Percentiles rank a stretch among this genome's conserved stretches.
These are phyloP conservation scores for Dipodomys stephensi DNA, from an alignment of 2,113 vertebrate genomes.

Conservation along the genomic window DNA sequence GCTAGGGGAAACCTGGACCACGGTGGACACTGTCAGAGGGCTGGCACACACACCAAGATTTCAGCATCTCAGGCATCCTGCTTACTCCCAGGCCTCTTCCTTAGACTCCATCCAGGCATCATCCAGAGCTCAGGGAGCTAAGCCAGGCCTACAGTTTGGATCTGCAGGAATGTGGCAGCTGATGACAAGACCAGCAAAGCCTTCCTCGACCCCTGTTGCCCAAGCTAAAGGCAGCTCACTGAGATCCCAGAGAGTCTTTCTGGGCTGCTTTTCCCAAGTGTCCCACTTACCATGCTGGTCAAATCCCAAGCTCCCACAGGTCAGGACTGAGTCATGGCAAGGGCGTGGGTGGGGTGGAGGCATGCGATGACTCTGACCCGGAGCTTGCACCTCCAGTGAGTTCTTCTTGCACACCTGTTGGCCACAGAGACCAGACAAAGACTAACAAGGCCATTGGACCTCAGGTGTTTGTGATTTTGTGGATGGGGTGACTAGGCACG, in stretches of 20 bases:
- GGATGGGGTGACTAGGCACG: background rate
- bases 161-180: background rate
- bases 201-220: background rate
- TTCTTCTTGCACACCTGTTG: background rate
- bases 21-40: background rate
- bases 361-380: too few species aligned
- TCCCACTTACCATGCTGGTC: background rate
- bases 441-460: background rate
- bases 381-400: background rate
- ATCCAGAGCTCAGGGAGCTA: background rate
- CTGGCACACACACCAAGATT: fast-evolving
- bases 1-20: background rate
- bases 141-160: background rate
- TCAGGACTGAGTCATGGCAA: background rate
- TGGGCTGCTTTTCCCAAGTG: background rate
- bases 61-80: background rate
- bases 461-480: background rate
- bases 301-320: background rate
- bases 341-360: background rate
- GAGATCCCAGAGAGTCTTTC: background rate
- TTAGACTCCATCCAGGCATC: too few species aligned
- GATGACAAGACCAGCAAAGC: background rate
- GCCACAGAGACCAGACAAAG: background rate
- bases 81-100: background rate
- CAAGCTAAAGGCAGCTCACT: background rate